These are phyloP conservation scores for Spongilla lacustris DNA, from an alignment of 37 sponge, comb jelly and placozoan species.

Conservation along the genomic window DNA sequence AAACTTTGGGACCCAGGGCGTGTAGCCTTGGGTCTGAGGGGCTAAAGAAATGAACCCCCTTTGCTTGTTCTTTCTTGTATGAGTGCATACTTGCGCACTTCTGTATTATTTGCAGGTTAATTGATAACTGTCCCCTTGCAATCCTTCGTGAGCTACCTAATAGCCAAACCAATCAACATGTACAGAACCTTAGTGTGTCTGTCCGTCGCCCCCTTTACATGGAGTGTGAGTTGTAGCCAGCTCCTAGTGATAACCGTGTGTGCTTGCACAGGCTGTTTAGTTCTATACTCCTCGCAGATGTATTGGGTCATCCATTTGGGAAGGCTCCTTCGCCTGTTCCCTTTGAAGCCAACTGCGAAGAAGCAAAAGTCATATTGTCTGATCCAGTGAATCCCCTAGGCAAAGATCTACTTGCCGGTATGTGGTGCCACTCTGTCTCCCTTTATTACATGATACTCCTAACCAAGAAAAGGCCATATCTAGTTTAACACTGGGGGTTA, in stretches of 20 bases:
- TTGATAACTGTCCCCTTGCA: constrained; percentile 69
- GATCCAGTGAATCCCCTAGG: constrained; percentile 69
- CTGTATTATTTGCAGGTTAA: constrained; percentile 16
- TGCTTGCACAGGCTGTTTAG: background rate
- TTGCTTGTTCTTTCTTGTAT: background rate
- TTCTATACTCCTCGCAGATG: constrained; percentile 34
- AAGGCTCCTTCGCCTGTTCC: constrained; percentile 54
- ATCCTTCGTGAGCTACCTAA: constrained; percentile 10
- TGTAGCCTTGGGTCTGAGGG: constrained; percentile 8
- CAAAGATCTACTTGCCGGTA: constrained; percentile 68
- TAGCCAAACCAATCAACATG: constrained; percentile 34
- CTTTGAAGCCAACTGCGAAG: constrained; percentile 36
- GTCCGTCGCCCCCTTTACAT: constrained; percentile 59
- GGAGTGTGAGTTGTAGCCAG: constrained; percentile 56
- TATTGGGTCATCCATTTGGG: constrained; percentile 79
- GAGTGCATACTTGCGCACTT: background rate
- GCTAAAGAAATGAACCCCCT: background rate
- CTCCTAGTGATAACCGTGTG: background rate
- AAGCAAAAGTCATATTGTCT: constrained; percentile 55
- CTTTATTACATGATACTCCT: too few relatives aligned
- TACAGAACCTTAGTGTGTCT: constrained; percentile 33
- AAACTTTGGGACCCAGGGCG: constrained; percentile 7
- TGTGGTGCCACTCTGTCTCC: background rate
- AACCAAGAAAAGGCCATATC: too few relatives aligned
- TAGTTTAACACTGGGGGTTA: too few relatives aligned